Evolutionary conservation across 2,113 vertebrate genomes (phyloP).

Genomic region (Casuarius casuarius): DNA sequence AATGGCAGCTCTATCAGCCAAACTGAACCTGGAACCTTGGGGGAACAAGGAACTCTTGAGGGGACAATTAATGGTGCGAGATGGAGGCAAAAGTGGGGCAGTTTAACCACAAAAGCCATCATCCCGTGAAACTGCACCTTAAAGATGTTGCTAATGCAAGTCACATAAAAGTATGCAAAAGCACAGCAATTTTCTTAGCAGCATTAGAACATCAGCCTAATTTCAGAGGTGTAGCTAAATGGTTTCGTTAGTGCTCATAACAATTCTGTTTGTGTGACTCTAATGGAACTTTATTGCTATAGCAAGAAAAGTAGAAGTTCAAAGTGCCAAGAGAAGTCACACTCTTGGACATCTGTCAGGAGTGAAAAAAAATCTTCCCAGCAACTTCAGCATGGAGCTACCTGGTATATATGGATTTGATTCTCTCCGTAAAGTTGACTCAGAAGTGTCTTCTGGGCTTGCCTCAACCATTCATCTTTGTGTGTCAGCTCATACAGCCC

Average conservation of each 20-base stretch:
- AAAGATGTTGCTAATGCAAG: neutral
- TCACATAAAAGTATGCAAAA: neutral
- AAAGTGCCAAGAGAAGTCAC: neutral
- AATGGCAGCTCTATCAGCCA: neutral
- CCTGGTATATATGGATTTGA: neutral
- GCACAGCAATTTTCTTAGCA: neutral
- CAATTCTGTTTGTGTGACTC: neutral
- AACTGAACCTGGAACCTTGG: neutral
- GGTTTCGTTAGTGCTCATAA: neutral
- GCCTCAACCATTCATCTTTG: slow-evolving; percentile 22
- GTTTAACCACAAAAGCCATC: neutral
- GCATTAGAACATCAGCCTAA: neutral
- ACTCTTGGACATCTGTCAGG: neutral
- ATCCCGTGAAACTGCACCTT: neutral
- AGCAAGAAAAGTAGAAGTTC: neutral
- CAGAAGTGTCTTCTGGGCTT: neutral
- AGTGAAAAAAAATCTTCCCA: neutral
- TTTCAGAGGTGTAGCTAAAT: neutral
- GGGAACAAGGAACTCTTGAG: neutral
- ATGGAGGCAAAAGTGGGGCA: neutral
- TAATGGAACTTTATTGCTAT: neutral
- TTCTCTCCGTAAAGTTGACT: neutral
- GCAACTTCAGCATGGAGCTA: neutral
- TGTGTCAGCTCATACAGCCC: neutral
- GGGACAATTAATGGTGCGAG: neutral